phyloP scores from a whole-genome alignment of 1,140 invertebrate species.

The Drosophila willistoni region DNA sequence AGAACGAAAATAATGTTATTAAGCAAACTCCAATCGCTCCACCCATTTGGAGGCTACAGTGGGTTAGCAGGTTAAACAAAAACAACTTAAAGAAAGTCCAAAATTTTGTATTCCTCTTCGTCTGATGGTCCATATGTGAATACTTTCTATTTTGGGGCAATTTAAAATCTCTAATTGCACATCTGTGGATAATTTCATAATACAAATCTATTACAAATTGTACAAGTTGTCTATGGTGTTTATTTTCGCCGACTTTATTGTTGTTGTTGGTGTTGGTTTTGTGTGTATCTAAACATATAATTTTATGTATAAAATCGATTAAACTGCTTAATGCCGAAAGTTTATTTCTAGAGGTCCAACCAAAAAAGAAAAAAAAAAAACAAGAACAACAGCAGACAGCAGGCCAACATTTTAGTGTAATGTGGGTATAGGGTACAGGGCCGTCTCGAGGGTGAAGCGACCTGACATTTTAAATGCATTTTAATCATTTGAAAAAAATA shows the following conservation, averaged over 20 bases:
- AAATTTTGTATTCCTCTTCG: background rate
- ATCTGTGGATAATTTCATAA: slow-evolving; percentile 4
- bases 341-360: slow-evolving; percentile 61
- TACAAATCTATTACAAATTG: slow-evolving; percentile 2
- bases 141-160: slow-evolving; percentile 1
- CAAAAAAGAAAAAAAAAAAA: slow-evolving; percentile 25
- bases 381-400: background rate
- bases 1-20: too few relatives aligned
- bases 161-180: background rate
- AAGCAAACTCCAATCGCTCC: too few relatives aligned
- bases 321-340: slow-evolving; percentile 63
- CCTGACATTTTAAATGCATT: too few relatives aligned
- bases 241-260: slow-evolving; percentile 16
- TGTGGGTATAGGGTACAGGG: background rate
- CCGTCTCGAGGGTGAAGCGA: too few relatives aligned
- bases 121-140: background rate
- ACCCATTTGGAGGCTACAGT: background rate
- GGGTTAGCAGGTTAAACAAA: background rate
- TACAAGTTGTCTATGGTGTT: slow-evolving; percentile 8
- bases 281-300: slow-evolving; percentile 64
- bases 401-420: background rate
- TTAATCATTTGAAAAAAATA: too few relatives aligned
- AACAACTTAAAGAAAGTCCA: background rate
- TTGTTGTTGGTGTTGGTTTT: slow-evolving; percentile 36
- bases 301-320: slow-evolving; percentile 73